Base-by-base conservation (phyloP, 2,888 invertebrate genomes). In the Chymomyza fuscimana region DNA sequence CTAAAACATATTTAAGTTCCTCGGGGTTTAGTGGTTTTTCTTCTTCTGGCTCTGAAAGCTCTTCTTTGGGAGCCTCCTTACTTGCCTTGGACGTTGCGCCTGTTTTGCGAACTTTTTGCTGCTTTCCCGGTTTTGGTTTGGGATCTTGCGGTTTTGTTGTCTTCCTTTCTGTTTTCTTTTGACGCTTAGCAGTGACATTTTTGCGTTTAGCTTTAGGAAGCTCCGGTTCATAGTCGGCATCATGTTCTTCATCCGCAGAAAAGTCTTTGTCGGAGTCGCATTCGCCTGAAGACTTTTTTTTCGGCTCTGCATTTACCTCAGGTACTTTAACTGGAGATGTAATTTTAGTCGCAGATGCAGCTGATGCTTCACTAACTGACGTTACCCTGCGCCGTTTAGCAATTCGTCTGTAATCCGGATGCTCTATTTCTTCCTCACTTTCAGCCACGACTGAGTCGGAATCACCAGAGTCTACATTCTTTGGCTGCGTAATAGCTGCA, bases 371-470 rank as follows among this genome's bases (percentile, higher is more conserved):
- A 5, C 12, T 74, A 12, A 63, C 65, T 1, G 82, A 72, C 36
- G 83, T 67, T 1, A 93, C 68, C 89, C 93, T 93, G 65, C 93
- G 92, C 78, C 93, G 93, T 81, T 94, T 95, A 1, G 93, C 92
- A 51, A 94, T 93, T 63, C 94, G 94, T 78, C 94, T 93, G 80
- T 93, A 92, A 74, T 93, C 93, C 29, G 83, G 77, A 5, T 76
- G 71, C n/a, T 82, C 79, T 4, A 72, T 71, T 84, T 95, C 95
- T 52, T 94, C 94, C 78, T 94, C 95, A 91, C 95, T 95, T 79
- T 95, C 95, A 15, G 91, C 93, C 65, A 95, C 93, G 72, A 94
- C 92, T 89, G 96, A 96, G 81, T 96, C 95, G 86, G 94, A 94
- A 81, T 95, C 94, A 76, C 92, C 92, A 29, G n/a, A 25, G 16